Percentiles rank a stretch among this genome's conserved stretches.
Conservation (phyloP, 2,888 invertebrate genomes). For the Lucinisca nassula region DNA sequence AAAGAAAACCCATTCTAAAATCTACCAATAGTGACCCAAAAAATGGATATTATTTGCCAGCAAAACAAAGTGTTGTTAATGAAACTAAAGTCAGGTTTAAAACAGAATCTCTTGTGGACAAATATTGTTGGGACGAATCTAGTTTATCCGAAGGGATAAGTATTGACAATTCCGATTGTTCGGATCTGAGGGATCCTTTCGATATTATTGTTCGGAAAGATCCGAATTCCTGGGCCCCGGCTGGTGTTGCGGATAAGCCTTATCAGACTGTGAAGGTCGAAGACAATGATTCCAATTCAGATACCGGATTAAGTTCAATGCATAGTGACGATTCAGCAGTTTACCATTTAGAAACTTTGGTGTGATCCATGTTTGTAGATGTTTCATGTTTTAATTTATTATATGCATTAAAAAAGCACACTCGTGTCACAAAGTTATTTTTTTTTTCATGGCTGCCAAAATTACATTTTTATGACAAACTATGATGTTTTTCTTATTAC, state of each 20-base stretch:
- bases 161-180: slow-evolving; percentile 70
- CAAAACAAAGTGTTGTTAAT: slow-evolving; percentile 37
- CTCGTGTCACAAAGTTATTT: too few species aligned
- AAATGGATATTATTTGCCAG: slow-evolving; percentile 43
- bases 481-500: too few species aligned
- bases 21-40: slow-evolving; percentile 35
- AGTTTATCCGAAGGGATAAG: slow-evolving; percentile 69
- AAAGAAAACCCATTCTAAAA: slow-evolving; percentile 66
- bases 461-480: too few species aligned
- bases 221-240: slow-evolving; percentile 43
- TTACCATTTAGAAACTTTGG: slow-evolving; percentile 80
- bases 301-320: slow-evolving; percentile 89
- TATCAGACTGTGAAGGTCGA: slow-evolving; percentile 75
- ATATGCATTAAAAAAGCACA: neutral
- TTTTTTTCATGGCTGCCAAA: too few species aligned
- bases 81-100: slow-evolving; percentile 70
- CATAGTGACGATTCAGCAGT: slow-evolving; percentile 87
- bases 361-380: slow-evolving; percentile 55
- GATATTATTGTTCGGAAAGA: slow-evolving; percentile 35
- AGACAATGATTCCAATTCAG: slow-evolving; percentile 89
- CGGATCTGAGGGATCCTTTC: slow-evolving; percentile 65
- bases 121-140: slow-evolving; percentile 69
- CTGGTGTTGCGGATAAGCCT: slow-evolving; percentile 58
- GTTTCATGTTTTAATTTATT: neutral
- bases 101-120: slow-evolving; percentile 63